A percentile compares a stretch with the other conserved stretches of the same genome.
Conservation (phyloP, 1,140 invertebrate genomes). For the Drosophila pectinifera region DNA sequence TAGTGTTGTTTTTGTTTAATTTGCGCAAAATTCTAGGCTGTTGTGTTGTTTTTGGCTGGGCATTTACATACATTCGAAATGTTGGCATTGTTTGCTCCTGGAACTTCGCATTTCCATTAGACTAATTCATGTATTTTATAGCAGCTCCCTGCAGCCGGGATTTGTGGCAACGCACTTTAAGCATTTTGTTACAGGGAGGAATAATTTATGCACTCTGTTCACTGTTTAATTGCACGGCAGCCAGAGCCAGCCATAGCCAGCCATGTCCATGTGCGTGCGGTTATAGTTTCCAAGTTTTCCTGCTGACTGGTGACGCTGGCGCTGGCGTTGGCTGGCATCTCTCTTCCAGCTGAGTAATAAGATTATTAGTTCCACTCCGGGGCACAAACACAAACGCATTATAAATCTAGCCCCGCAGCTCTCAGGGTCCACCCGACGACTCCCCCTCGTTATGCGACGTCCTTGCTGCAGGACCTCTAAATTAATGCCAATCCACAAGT, state of each 20-base stretch:
- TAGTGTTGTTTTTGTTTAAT: constrained; percentile 61
- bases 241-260: not conserved
- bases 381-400: constrained; percentile 63
- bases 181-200: constrained; percentile 35
- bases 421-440: not conserved
- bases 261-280: constrained; percentile 23
- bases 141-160: constrained; percentile 44
- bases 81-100: constrained; percentile 49
- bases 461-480: constrained; percentile 31
- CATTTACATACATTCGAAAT: constrained; percentile 57
- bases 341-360: constrained; percentile 65
- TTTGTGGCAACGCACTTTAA: constrained; percentile 43
- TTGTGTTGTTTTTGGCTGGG: constrained; percentile 31
- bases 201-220: constrained; percentile 56
- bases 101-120: constrained; percentile 62
- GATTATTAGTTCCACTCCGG: constrained; percentile 64
- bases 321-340: constrained; percentile 47
- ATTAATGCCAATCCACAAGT: constrained; percentile 56
- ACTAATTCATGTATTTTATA: constrained; percentile 65
- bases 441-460: constrained; percentile 5
- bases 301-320: constrained; percentile 9
- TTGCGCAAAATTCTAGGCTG: constrained; percentile 43
- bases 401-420: constrained; percentile 43
- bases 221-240: constrained; percentile 58
- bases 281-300: constrained; percentile 41